Evolutionary conservation across 1,140 invertebrate genomes (phyloP).

Genomic region (Drosophila repletoides): DNA sequence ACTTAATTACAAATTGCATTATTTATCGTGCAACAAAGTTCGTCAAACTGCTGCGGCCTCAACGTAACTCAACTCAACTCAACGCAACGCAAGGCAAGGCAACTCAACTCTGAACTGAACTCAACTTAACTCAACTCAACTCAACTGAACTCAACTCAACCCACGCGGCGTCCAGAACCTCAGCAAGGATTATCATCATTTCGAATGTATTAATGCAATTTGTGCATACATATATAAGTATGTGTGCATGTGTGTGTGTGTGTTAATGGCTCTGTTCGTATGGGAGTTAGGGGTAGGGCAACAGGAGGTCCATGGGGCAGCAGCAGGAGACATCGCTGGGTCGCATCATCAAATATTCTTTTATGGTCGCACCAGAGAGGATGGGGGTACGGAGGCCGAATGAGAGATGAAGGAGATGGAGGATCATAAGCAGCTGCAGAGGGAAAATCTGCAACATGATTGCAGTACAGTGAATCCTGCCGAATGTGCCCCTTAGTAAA

Average conservation of each 20-base stretch:
- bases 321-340: conserved; percentile 14
- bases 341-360: conserved; percentile 43
- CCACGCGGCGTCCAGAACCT: conserved; percentile 7
- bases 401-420: too few species aligned
- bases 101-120: background rate
- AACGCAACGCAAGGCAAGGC: background rate
- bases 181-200: conserved; percentile 50
- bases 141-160: background rate
- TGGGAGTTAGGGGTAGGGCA: background rate
- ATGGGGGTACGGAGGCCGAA: too few species aligned
- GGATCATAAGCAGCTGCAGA: conserved; percentile 9
- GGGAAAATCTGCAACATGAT: background rate
- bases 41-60: conserved; percentile 70
- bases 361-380: too few species aligned
- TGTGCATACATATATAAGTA: conserved; percentile 4
- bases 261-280: conserved; percentile 15
- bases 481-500: background rate
- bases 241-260: conserved; percentile 6
- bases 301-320: background rate
- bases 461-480: conserved; percentile 13
- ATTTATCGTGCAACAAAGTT: conserved; percentile 76
- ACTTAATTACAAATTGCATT: conserved; percentile 81
- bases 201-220: conserved; percentile 59
- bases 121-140: background rate
- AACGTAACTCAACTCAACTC: background rate